A percentile compares a stretch with the other conserved stretches of the same genome.
phyloP scores from a whole-genome alignment of 2,113 vertebrate species.

The Cinclus cinclus region DNA sequence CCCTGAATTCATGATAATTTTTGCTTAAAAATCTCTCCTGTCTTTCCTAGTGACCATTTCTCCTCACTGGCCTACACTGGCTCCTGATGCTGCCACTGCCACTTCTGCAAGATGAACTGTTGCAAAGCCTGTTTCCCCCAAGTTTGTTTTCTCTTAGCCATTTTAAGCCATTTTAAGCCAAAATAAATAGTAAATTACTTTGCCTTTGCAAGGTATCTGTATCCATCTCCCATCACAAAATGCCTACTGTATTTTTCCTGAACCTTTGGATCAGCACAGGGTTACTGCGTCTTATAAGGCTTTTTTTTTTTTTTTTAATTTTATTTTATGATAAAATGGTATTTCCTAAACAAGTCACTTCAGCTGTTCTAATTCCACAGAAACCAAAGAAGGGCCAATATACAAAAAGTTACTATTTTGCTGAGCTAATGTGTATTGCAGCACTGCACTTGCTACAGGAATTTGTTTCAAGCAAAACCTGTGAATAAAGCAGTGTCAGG shows the following conservation, averaged over 20 bases:
- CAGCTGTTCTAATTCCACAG: neutral
- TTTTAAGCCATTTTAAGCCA: too few species aligned
- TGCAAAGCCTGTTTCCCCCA: neutral
- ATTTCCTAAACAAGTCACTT: neutral
- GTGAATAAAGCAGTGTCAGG: neutral
- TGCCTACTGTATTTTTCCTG: neutral
- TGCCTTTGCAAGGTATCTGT: neutral
- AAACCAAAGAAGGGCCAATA: neutral
- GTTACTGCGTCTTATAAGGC: neutral
- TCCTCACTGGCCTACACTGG: accelerated
- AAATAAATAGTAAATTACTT: neutral
- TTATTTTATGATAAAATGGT: neutral
- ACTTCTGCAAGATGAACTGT: neutral
- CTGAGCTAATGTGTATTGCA: neutral
- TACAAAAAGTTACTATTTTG: neutral
- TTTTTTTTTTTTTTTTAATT: neutral
- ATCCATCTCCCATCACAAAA: neutral
- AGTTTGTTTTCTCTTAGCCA: neutral
- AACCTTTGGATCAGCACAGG: neutral
- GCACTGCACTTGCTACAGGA: neutral
- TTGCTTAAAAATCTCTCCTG: neutral
- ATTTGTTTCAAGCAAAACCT: neutral
- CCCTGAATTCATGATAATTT: neutral
- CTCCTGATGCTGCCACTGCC: neutral
- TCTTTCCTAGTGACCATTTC: neutral